phyloP scores from a whole-genome alignment of 2,113 vertebrate genomes.

The Ornithorhynchus anatinus region DNA sequence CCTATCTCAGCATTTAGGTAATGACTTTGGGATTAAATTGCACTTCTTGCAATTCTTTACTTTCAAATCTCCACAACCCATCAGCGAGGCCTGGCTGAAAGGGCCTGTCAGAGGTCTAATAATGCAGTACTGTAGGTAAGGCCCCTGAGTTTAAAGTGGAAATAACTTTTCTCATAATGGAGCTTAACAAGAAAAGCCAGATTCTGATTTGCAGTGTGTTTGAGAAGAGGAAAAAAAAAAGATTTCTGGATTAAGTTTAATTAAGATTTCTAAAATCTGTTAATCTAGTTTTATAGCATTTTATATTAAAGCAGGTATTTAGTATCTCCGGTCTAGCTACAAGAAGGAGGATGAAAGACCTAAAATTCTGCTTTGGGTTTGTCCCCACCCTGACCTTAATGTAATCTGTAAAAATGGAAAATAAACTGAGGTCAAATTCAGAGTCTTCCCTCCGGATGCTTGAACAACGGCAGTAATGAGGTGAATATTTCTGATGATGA shows the following conservation, averaged over 20 bases:
- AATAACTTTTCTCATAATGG: conserved; percentile 61
- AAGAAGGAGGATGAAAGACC: too few relatives aligned
- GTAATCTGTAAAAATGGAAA: too few relatives aligned
- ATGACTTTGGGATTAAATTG: conserved; percentile 80
- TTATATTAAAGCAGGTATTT: conserved; percentile 13
- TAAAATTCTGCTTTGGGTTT: too few relatives aligned
- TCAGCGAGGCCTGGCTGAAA: conserved; percentile 61
- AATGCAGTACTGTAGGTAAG: conserved; percentile 35
- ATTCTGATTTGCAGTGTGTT: conserved; percentile 17
- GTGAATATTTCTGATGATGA: too few relatives aligned
- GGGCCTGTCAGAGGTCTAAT: conserved; percentile 56
- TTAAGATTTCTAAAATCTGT: conserved; percentile 34
- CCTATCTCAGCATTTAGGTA: conserved; percentile 78
- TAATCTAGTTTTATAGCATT: conserved; percentile 32
- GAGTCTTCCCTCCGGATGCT: too few relatives aligned
- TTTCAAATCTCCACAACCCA: conserved; percentile 68
- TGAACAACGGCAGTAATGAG: too few relatives aligned
- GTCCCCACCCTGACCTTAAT: too few relatives aligned
- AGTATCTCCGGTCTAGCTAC: conserved; percentile 25
- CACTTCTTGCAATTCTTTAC: conserved; percentile 79
- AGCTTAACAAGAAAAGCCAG: conserved; percentile 51
- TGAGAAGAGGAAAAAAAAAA: conserved; percentile 18
- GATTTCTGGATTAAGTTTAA: conserved; percentile 48
- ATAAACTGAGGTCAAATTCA: too few relatives aligned
- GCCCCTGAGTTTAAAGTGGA: conserved; percentile 42